phyloP scores from a whole-genome alignment of 1,140 invertebrate species.

The Dinothrombium tinctorium region DNA sequence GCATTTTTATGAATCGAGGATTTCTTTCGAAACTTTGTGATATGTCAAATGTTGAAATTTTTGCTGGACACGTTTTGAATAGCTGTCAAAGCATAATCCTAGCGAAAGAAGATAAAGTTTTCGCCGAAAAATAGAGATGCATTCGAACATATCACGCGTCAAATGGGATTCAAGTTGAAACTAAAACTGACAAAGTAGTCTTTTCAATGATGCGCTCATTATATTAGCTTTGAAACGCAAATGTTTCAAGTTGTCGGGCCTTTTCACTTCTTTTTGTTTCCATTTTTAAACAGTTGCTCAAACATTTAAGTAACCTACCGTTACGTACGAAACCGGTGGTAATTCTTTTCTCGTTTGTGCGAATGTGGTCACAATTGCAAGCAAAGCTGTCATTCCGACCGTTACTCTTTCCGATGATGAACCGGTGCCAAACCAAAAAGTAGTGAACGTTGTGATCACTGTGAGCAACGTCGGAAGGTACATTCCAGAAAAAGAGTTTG shows the following conservation, averaged over 20 bases:
- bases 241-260: no score
- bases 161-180: neutral
- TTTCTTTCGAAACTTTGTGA: no score
- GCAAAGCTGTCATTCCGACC: constrained; percentile 1
- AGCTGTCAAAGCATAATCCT: no score
- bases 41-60: no score
- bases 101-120: no score
- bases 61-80: no score
- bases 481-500: neutral
- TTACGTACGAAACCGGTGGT: constrained; percentile 1
- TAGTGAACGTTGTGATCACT: neutral
- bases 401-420: constrained; percentile 3
- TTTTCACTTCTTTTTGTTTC: no score
- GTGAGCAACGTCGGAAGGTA: constrained; percentile 1
- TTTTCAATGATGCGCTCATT: neutral
- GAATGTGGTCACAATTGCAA: constrained; percentile 1
- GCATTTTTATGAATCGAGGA: no score
- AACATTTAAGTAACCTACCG: neutral
- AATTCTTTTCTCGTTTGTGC: neutral
- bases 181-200: neutral
- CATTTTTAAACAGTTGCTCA: no score
- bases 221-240: no score
- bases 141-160: neutral
- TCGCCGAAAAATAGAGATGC: neutral
- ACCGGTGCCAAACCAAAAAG: constrained; percentile 4